These are phyloP conservation scores for Lanistes nyassanus DNA, from an alignment of 1,140 invertebrate species.

Conservation along the genomic window DNA sequence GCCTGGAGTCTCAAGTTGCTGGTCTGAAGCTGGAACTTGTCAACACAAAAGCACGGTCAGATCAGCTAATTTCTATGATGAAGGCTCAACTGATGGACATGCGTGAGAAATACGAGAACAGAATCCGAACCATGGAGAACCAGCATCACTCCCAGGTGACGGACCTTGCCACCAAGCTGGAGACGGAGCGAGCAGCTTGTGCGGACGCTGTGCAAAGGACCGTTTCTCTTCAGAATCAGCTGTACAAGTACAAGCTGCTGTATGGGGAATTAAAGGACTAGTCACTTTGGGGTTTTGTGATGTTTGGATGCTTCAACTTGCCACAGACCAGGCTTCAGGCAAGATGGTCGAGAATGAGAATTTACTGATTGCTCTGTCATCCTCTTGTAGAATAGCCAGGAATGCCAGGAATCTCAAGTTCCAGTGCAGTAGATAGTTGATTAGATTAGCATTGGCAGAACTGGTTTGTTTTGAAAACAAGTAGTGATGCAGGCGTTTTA, in stretches of 20 bases:
- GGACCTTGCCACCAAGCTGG: conserved; percentile 33
- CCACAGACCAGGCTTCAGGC: too few relatives aligned
- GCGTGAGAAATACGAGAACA: conserved; percentile 35
- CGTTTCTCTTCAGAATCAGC: conserved; percentile 41
- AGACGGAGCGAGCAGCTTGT: conserved; percentile 33
- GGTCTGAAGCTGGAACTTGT: conserved; percentile 29
- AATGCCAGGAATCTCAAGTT: too few relatives aligned
- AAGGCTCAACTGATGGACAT: conserved; percentile 30
- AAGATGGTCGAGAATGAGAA: too few relatives aligned
- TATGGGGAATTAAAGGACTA: conserved; percentile 42
- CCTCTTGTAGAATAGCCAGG: too few relatives aligned
- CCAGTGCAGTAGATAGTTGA: too few relatives aligned
- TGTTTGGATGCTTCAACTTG: too few relatives aligned
- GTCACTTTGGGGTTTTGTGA: background rate
- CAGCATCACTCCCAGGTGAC: conserved; percentile 26
- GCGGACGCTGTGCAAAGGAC: conserved; percentile 44
- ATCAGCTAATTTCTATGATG: conserved; percentile 33
- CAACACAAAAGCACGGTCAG: conserved; percentile 26
- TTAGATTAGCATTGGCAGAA: too few relatives aligned
- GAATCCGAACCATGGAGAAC: conserved; percentile 32
- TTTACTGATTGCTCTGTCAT: too few relatives aligned
- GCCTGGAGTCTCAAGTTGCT: conserved; percentile 13
- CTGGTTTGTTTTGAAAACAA: too few relatives aligned
- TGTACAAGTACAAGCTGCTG: conserved; percentile 50
- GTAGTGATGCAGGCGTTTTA: too few relatives aligned